Conservation (phyloP, 1,140 invertebrate genomes). For the Thalassaphorura encarpata region DNA sequence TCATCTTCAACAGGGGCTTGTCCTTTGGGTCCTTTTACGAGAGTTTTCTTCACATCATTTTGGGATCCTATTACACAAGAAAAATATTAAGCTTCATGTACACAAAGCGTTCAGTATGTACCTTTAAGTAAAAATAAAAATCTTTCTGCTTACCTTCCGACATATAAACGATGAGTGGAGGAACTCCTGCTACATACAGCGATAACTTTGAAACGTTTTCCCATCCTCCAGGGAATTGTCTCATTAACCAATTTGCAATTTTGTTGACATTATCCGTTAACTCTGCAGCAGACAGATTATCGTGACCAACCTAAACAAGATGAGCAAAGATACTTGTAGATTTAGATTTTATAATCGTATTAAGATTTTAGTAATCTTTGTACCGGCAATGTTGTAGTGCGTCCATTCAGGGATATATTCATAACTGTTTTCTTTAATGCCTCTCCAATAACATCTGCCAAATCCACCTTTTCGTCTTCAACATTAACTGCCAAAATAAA, state of each 20-base stretch:
- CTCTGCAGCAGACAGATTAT: constrained; percentile 16
- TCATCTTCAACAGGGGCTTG: constrained; percentile 11
- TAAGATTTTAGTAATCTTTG: constrained; percentile 3
- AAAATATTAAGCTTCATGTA: background rate
- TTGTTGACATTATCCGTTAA: constrained; percentile 21
- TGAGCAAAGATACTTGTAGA: background rate
- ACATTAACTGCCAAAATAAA: constrained; percentile 9
- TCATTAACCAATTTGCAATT: constrained; percentile 9
- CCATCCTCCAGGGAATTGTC: constrained; percentile 27
- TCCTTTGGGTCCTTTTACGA: background rate
- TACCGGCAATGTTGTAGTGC: constrained; percentile 20
- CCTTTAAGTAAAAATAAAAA: background rate
- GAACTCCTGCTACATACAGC: constrained; percentile 5
- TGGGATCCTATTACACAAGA: constrained; percentile 9
- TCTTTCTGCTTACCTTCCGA: constrained; percentile 6
- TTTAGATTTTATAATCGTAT: background rate
- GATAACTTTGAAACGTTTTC: constrained; percentile 23
- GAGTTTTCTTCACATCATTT: constrained; percentile 13
- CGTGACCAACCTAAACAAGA: constrained; percentile 21
- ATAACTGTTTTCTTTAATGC: constrained; percentile 22
- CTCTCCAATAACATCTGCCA: constrained; percentile 8
- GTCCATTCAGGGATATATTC: constrained; percentile 21
- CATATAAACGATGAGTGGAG: constrained; percentile 21
- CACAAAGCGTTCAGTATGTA: background rate
- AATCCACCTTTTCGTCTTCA: constrained; percentile 8